Percentiles rank a stretch among this genome's conserved stretches.
Evolutionary conservation across 2,113 vertebrate species (phyloP).

Genomic region (Sminthopsis crassicaudata): DNA sequence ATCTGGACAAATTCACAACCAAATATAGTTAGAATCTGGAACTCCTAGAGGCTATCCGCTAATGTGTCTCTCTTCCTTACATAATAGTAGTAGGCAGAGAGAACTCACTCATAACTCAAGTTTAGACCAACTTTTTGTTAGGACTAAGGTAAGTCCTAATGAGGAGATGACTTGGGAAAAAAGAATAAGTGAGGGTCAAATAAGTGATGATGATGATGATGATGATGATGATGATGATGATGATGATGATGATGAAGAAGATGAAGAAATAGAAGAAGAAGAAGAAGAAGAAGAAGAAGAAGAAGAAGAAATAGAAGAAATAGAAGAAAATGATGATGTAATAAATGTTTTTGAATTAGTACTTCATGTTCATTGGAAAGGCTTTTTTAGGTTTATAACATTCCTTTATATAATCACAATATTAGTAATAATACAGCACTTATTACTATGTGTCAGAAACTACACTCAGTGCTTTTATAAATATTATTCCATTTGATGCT

Average conservation of each 20-base stretch:
- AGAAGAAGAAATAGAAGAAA: too few species aligned
- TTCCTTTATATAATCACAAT: background rate
- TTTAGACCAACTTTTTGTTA: background rate
- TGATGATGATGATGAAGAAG: too few species aligned
- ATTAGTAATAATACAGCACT: background rate
- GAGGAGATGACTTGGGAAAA: background rate
- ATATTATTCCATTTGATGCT: background rate
- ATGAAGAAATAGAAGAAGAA: too few species aligned
- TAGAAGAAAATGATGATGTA: too few species aligned
- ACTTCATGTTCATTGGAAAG: background rate
- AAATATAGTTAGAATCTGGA: background rate
- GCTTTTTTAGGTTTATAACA: background rate
- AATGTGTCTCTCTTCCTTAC: background rate
- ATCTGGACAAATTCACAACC: background rate
- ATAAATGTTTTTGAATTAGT: background rate
- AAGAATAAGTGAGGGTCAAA: background rate
- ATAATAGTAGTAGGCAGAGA: background rate
- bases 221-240: background rate
- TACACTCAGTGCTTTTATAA: background rate
- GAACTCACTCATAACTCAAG: background rate
- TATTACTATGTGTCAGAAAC: background rate
- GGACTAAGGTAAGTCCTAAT: background rate
- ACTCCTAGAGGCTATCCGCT: background rate
- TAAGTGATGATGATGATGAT: background rate
- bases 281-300: too few species aligned